A percentile compares a stretch with the other conserved stretches of the same genome.
Evolutionary conservation across 2,113 vertebrate genomes (phyloP).

Genomic region (Dinomys branickii): DNA sequence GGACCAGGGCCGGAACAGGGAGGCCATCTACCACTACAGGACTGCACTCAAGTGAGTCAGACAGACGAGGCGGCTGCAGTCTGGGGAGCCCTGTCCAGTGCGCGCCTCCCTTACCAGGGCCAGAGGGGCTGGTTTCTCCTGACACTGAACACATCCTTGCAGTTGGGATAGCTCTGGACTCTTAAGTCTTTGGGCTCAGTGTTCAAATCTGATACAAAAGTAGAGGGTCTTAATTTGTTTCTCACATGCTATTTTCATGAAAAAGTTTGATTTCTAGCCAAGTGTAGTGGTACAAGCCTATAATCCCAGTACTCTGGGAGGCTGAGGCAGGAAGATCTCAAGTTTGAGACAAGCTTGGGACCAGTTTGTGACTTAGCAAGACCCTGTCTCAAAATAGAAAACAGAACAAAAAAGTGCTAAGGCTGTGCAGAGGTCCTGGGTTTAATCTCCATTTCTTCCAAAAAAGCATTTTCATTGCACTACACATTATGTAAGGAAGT

Average conservation of each 20-base stretch:
- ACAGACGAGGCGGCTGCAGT: fast-evolving
- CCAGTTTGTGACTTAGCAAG: not conserved
- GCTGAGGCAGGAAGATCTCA: not conserved
- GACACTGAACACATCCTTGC: not conserved
- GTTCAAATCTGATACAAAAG: slow-evolving; percentile 42
- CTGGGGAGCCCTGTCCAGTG: not conserved
- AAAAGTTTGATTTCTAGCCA: slow-evolving; percentile 66
- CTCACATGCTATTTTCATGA: not conserved
- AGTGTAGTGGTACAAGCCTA: not conserved
- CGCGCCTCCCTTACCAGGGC: fast-evolving
- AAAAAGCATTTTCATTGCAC: not conserved
- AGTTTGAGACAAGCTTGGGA: not conserved
- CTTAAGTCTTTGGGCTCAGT: not conserved
- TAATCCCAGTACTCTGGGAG: not conserved
- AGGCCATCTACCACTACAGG: slow-evolving; percentile 96
- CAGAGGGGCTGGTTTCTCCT: not conserved
- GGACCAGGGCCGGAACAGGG: slow-evolving; percentile 91
- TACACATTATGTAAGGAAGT: not conserved
- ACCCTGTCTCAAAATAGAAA: not conserved
- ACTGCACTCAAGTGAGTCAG: slow-evolving; percentile 90
- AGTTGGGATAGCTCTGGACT: not conserved
- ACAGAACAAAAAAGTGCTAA: not conserved
- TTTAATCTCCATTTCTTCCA: not conserved
- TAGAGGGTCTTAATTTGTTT: slow-evolving; percentile 3
- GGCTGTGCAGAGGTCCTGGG: not conserved